phyloP scores from a whole-genome alignment of 2,888 invertebrate species.

The Stenchaetothrips biformis region DNA sequence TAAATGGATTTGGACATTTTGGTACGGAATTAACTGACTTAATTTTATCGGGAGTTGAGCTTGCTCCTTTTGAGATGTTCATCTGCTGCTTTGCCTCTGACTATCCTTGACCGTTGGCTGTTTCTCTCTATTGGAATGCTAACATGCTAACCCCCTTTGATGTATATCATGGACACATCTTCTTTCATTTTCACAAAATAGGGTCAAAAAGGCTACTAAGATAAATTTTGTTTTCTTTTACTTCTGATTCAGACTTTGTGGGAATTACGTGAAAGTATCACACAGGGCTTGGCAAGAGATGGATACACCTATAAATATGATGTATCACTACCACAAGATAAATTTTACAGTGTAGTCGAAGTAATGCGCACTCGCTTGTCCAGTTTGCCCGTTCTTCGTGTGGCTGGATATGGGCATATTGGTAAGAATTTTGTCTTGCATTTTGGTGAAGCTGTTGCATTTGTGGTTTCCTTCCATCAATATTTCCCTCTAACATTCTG shows the following conservation, averaged over 20 bases:
- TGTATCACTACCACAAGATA: slow-evolving; percentile 75
- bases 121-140: too few species aligned
- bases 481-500: too few species aligned
- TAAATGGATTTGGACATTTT: slow-evolving; percentile 2
- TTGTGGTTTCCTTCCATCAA: too few species aligned
- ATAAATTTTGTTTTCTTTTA: neutral
- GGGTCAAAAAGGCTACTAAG: neutral
- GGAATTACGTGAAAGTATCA: slow-evolving; percentile 79
- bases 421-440: too few species aligned
- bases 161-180: neutral
- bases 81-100: too few species aligned
- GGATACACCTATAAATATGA: slow-evolving; percentile 96
- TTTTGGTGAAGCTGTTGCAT: too few species aligned
- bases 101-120: too few species aligned
- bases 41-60: neutral
- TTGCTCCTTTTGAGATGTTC: neutral
- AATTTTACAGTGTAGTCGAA: slow-evolving; percentile 81
- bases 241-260: slow-evolving; percentile 62
- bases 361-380: slow-evolving; percentile 59
- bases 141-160: neutral
- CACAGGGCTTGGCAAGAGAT: slow-evolving; percentile 67
- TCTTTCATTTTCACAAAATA: neutral
- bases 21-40: neutral
- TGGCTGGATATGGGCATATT: slow-evolving; percentile 85
- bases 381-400: slow-evolving; percentile 52